Percentiles rank a stretch among this genome's conserved stretches.
phyloP scores from a whole-genome alignment of 2,113 vertebrate genomes.

The Electrona antarctica region DNA sequence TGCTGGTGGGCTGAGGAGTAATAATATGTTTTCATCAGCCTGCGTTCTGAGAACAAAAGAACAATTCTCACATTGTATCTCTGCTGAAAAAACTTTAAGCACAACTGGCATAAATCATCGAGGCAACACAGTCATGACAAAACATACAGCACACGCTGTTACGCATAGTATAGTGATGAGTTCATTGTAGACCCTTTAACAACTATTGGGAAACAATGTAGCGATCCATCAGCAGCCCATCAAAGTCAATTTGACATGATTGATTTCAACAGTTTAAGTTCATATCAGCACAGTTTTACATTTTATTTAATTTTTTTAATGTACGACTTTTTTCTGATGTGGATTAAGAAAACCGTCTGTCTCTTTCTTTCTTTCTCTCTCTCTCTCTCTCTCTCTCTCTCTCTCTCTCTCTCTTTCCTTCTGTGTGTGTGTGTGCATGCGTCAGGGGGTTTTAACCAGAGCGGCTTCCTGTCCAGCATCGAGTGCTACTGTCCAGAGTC shows the following conservation, averaged over 20 bases:
- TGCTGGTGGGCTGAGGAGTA: background rate
- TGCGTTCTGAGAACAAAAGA: background rate
- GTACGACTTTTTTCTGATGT: too few species aligned
- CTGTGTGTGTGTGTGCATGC: background rate
- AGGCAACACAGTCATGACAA: background rate
- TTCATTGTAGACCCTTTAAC: background rate
- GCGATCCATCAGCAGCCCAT: too few species aligned
- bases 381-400: background rate
- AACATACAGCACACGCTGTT: background rate
- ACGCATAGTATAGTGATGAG: background rate
- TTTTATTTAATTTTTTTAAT: too few species aligned
- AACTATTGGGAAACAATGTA: background rate
- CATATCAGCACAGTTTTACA: too few species aligned
- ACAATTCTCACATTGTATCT: background rate
- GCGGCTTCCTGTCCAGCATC: constrained; percentile 79
- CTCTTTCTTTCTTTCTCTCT: background rate
- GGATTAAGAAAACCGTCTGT: too few species aligned
- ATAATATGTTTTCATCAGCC: background rate
- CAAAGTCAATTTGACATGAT: too few species aligned
- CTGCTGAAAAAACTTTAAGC: background rate
- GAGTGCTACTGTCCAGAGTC: constrained; percentile 79
- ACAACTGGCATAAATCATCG: background rate
- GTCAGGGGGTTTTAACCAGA: constrained; percentile 82
- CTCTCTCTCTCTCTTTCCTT: background rate
- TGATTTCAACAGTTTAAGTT: too few species aligned